phyloP scores from a whole-genome alignment of 1,140 invertebrate species.

The Drosophila sulfurigaster region DNA sequence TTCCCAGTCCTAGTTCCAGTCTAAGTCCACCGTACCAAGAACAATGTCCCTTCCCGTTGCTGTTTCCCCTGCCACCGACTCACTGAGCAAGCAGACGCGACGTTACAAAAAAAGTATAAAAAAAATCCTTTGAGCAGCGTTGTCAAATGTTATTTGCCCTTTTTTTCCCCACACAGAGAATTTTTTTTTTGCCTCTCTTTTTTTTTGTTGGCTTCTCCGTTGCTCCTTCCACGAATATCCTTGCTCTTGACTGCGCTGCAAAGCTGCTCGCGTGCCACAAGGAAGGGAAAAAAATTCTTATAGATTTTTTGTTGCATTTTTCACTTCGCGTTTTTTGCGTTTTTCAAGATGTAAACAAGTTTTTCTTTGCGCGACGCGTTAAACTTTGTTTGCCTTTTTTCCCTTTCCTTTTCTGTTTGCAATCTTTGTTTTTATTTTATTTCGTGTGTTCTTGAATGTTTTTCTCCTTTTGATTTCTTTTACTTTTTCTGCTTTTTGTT shows the following conservation, averaged over 20 bases:
- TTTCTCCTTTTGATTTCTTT: constrained; percentile 15
- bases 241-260: constrained; percentile 58
- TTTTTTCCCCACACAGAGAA: constrained; percentile 37
- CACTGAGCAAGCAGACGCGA: constrained; percentile 52
- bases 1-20: constrained; percentile 25
- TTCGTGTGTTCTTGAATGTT: constrained; percentile 29
- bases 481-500: constrained; percentile 18
- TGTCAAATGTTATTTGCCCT: constrained; percentile 35
- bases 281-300: constrained; percentile 48
- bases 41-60: constrained; percentile 24
- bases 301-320: constrained; percentile 53
- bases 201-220: constrained; percentile 19
- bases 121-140: constrained; percentile 68
- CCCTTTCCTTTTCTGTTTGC: constrained; percentile 34
- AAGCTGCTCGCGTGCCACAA: constrained; percentile 62
- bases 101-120: constrained; percentile 32
- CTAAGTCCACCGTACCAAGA: constrained; percentile 32
- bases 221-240: constrained; percentile 50
- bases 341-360: constrained; percentile 83
- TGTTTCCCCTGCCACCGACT: constrained; percentile 9
- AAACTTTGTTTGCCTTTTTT: constrained; percentile 51
- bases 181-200: constrained; percentile 37
- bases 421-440: constrained; percentile 34
- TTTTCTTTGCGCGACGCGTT: constrained; percentile 74
- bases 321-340: constrained; percentile 40